Conservation (phyloP, 2,888 invertebrate genomes). For the Microctonus hyperodae region DNA sequence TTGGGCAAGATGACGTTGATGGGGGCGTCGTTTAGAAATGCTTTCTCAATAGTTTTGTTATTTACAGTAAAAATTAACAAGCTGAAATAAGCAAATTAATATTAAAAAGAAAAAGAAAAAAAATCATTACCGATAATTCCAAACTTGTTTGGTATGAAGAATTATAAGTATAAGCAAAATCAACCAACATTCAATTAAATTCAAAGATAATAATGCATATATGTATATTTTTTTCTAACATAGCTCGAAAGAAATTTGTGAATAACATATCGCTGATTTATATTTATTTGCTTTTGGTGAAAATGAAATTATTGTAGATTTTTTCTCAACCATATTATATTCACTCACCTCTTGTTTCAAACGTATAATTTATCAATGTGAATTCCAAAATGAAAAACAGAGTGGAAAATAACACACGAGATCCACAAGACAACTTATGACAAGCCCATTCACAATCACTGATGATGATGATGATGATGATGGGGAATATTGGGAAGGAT, state of each 20-base stretch:
- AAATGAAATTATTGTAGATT: neutral
- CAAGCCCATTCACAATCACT: constrained; percentile 60
- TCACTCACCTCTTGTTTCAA: constrained; percentile 49
- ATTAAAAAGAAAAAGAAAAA: too few relatives aligned
- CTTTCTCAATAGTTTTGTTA: constrained; percentile 3
- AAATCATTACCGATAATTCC: too few relatives aligned
- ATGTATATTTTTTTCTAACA: constrained; percentile 17
- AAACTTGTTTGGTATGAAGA: neutral
- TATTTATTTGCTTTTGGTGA: neutral
- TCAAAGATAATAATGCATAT: neutral
- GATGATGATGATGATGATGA: too few relatives aligned
- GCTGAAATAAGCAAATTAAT: too few relatives aligned
- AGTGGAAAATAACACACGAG: constrained; percentile 50
- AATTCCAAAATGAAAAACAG: constrained; percentile 42
- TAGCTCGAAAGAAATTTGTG: constrained; percentile 8
- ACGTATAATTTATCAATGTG: constrained; percentile 49
- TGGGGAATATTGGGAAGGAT: neutral
- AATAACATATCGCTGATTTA: constrained; percentile 10
- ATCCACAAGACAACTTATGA: constrained; percentile 53
- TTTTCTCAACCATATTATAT: neutral
- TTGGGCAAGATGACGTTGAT: constrained; percentile 37
- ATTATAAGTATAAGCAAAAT: neutral
- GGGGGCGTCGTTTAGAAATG: constrained; percentile 6
- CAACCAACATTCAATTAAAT: neutral
- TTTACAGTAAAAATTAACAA: constrained; percentile 17